These are phyloP conservation scores for Ceratoteleas bidentatus DNA, from an alignment of 1,140 invertebrate species.

Conservation along the genomic window DNA sequence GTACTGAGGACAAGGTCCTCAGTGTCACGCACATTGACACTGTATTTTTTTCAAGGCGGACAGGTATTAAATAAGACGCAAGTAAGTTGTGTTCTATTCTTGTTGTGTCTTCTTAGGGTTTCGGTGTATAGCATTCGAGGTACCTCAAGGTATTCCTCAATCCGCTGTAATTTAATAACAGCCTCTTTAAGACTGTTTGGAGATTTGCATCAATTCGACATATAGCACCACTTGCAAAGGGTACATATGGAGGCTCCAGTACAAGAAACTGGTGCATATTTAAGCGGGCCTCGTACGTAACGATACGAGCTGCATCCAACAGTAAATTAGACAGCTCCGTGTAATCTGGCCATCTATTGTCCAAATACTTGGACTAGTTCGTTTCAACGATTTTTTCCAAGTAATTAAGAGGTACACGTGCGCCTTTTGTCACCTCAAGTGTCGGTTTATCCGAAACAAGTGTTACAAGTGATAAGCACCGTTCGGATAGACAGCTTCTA, in stretches of 20 bases:
- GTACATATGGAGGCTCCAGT: slow-evolving; percentile 71
- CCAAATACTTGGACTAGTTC: slow-evolving; percentile 73
- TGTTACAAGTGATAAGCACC: slow-evolving; percentile 9
- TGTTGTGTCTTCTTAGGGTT: slow-evolving; percentile 67
- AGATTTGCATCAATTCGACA: slow-evolving; percentile 72
- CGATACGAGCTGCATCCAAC: slow-evolving; percentile 74
- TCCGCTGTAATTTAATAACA: slow-evolving; percentile 77
- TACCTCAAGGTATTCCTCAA: slow-evolving; percentile 79
- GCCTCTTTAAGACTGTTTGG: slow-evolving; percentile 78
- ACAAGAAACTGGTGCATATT: slow-evolving; percentile 69
- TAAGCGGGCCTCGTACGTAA: slow-evolving; percentile 66
- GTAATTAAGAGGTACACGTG: slow-evolving; percentile 62
- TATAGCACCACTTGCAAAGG: slow-evolving; percentile 62
- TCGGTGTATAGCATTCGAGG: slow-evolving; percentile 70
- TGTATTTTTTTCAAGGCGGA: slow-evolving; percentile 64
- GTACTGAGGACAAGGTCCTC: slow-evolving; percentile 45
- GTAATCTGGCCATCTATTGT: slow-evolving; percentile 40
- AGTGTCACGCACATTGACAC: slow-evolving; percentile 68
- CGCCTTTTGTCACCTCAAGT: slow-evolving; percentile 13
- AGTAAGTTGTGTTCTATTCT: slow-evolving; percentile 68
- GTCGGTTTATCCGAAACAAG: slow-evolving; percentile 5
- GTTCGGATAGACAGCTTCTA: too few species aligned
- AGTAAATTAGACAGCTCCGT: slow-evolving; percentile 69
- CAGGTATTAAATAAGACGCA: slow-evolving; percentile 65
- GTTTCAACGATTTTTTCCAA: slow-evolving; percentile 73